phyloP scores from a whole-genome alignment of 2,113 vertebrate species.

The Apaloderma vittatum region DNA sequence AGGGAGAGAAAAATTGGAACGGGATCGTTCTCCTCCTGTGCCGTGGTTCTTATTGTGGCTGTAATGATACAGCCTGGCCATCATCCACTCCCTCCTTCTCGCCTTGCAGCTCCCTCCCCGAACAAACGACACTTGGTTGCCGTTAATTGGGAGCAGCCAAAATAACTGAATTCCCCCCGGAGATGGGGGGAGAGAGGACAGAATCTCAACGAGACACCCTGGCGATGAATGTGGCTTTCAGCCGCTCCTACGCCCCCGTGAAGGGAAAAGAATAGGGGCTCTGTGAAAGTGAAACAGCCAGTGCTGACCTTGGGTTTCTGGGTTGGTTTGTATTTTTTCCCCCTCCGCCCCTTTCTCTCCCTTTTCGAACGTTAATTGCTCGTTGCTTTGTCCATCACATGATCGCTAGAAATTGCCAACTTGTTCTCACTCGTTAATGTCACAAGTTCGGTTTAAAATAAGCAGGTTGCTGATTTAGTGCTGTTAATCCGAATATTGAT shows the following conservation, averaged over 20 bases:
- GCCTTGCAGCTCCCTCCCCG: constrained; percentile 34
- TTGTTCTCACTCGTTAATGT: constrained; percentile 10
- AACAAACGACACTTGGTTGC: constrained; percentile 48
- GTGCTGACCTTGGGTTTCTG: constrained; percentile 76
- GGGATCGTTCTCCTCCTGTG: constrained; percentile 25
- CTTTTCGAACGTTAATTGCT: constrained; percentile 66
- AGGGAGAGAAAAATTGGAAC: constrained; percentile 30
- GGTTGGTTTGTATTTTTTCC: neutral
- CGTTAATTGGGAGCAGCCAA: constrained; percentile 60
- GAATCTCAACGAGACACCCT: constrained; percentile 44
- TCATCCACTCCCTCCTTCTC: constrained; percentile 21
- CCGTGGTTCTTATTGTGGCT: neutral
- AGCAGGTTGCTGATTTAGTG: neutral
- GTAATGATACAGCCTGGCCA: constrained; percentile 44
- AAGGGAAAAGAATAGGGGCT: constrained; percentile 50
- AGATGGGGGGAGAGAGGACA: neutral
- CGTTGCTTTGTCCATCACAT: constrained; percentile 51
- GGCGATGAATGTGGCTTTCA: constrained; percentile 76
- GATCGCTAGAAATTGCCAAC: constrained; percentile 40
- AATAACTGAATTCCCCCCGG: constrained; percentile 57
- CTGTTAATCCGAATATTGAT: neutral
- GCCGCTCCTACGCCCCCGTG: constrained; percentile 28
- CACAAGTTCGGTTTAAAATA: constrained; percentile 11
- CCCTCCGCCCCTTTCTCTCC: neutral
- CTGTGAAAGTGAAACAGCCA: constrained; percentile 64